Base-by-base conservation (phyloP, 2,888 invertebrate species). In the Ctena decussata region DNA sequence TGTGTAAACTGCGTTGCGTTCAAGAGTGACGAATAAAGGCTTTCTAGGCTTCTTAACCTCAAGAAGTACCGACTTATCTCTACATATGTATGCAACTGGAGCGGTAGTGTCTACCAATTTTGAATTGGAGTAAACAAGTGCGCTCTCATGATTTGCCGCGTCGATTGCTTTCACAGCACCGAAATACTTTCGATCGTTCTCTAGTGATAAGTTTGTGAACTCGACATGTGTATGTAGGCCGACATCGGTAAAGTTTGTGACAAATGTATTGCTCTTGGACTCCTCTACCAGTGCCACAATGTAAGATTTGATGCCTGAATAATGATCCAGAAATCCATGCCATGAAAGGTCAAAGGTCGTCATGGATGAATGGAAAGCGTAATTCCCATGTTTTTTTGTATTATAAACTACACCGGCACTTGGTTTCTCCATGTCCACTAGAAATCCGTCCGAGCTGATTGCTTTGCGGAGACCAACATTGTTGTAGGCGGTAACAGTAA, bases 251-350 rank as follows among this genome's bases (percentile, higher is more conserved):
- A 73, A 80, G 3, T 46, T 46, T 46, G 21, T 2, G 3, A 5
- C 21, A n/a, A n/a, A n/a, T 21, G 46, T 8, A 15, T 12, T n/a
- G 21, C 21, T 21, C 21, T 44, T 80, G 8, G 24, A 24, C 11
- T 49, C 18, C 30, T 85, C 74, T 24, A 46, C 41, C 6, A 89
- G n/a, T 21, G 84, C 82, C 27, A 84, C 82, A 53, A 77, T 46
- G 72, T 87, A 90, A 6, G 57, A 76, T 32, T 35, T 39, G 18
- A 91, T 82, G 12, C 79, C 89, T 11, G 89, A 89, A 39, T 86
- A 77, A 0, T 70, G 49, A 70, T 91, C 91, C 15, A 77, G 73
- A 75, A 91, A 90, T 1, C 91, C 90, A 44, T 89, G 89, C 89
- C 90, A 91, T 6, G 91, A 91, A 1, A 84, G 70, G 0, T 49